A percentile compares a stretch with the other conserved stretches of the same genome.
Conservation (phyloP, 2,888 invertebrate species). For the Liodrosophila aerea region DNA sequence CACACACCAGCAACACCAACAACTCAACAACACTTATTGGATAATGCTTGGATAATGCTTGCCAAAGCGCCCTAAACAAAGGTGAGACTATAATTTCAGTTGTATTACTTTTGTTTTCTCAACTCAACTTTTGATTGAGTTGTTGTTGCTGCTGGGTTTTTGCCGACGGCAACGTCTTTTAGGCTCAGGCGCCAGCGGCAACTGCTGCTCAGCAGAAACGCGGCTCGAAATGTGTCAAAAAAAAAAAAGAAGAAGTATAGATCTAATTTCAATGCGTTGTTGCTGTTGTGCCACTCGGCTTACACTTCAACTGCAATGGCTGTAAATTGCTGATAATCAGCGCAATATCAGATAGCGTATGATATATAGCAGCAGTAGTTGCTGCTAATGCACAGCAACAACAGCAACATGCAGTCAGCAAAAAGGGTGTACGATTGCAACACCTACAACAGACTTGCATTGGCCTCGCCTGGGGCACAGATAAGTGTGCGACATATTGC, state of each 20-base stretch:
- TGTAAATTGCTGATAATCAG: slow-evolving; percentile 48
- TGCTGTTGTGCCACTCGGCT: slow-evolving; percentile 31
- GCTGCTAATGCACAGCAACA: neutral
- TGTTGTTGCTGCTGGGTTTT: slow-evolving; percentile 28
- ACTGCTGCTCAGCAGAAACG: slow-evolving; percentile 43
- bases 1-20: slow-evolving; percentile 6
- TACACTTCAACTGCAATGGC: slow-evolving; percentile 41
- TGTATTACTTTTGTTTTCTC: slow-evolving; percentile 11
- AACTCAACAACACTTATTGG: slow-evolving; percentile 37
- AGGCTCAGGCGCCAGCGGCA: slow-evolving; percentile 57
- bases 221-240: slow-evolving; percentile 56
- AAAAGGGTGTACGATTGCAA: slow-evolving; percentile 17
- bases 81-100: slow-evolving; percentile 57
- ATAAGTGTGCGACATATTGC: slow-evolving; percentile 41
- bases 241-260: too few relatives aligned
- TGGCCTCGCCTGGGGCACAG: slow-evolving; percentile 51
- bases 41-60: slow-evolving; percentile 73
- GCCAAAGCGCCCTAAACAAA: slow-evolving; percentile 43
- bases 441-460: slow-evolving; percentile 53
- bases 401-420: too few relatives aligned
- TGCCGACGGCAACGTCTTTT: slow-evolving; percentile 68
- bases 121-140: neutral
- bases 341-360: slow-evolving; percentile 47
- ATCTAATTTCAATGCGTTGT: slow-evolving; percentile 57
- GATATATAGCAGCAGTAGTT: slow-evolving; percentile 33